Conservation (phyloP, 1,140 invertebrate species). For the Triops cancriformis region DNA sequence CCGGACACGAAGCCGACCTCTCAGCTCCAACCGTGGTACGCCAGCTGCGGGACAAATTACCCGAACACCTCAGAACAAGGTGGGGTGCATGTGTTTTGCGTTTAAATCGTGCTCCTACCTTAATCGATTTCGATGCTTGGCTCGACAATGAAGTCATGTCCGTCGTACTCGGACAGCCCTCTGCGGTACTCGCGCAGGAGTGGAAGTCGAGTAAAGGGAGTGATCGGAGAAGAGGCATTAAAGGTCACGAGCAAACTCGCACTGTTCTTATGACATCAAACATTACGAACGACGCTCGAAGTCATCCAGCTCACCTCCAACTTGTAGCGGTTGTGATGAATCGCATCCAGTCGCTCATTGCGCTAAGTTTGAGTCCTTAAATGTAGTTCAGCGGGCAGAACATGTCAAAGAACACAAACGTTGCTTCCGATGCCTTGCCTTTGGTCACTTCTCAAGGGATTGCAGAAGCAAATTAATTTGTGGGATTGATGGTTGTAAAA, state of each 20-base stretch:
- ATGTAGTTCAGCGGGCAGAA: not conserved
- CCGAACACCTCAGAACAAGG: not conserved
- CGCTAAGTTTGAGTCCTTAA: slow-evolving; percentile 6
- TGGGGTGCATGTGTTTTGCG: slow-evolving; percentile 6
- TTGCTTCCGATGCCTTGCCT: not conserved
- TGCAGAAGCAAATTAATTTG: not conserved
- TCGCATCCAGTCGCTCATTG: not conserved
- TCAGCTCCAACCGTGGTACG: not conserved
- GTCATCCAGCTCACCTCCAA: not conserved
- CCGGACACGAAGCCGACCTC: slow-evolving; percentile 7
- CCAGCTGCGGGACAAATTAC: slow-evolving; percentile 3
- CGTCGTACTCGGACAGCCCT: not conserved
- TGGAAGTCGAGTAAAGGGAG: slow-evolving; percentile 1
- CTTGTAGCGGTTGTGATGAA: not conserved
- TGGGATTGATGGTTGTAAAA: not conserved
- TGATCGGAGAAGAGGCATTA: not conserved
- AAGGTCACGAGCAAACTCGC: not conserved
- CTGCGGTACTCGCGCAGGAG: not conserved
- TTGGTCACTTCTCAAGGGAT: not conserved
- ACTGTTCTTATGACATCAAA: not conserved
- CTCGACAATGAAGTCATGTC: slow-evolving; percentile 9
- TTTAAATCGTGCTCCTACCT: not conserved
- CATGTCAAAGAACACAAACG: not conserved
- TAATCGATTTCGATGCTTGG: slow-evolving; percentile 19
- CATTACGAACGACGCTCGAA: not conserved